Conservation (phyloP, 2,888 invertebrate genomes). For the Deilephila elpenor region DNA sequence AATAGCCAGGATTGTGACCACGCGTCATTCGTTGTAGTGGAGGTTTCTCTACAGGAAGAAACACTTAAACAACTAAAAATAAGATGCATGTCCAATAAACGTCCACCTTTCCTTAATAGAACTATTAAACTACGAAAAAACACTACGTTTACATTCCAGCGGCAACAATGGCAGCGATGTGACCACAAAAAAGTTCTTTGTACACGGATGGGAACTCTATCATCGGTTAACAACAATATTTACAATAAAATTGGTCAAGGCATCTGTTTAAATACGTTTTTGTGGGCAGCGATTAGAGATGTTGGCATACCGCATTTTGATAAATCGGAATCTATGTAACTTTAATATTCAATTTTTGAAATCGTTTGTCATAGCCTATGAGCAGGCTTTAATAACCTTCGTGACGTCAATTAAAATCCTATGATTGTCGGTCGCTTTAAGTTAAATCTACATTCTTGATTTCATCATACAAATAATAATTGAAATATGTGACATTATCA, state of each 20-base stretch:
- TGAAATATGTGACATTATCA: too few relatives aligned
- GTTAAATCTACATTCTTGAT: too few relatives aligned
- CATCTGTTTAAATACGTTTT: conserved; percentile 34
- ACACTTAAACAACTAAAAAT: neutral
- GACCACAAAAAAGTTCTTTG: conserved; percentile 52
- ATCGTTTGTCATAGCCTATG: neutral
- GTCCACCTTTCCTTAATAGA: neutral
- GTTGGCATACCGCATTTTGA: neutral
- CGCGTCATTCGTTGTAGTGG: too few relatives aligned
- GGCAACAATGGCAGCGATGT: conserved; percentile 52
- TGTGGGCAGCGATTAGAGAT: neutral
- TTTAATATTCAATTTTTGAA: neutral
- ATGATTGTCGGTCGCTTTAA: too few relatives aligned
- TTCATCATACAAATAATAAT: too few relatives aligned
- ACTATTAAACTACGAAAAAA: neutral
- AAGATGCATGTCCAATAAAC: neutral
- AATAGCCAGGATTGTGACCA: too few relatives aligned
- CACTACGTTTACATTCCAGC: conserved; percentile 38
- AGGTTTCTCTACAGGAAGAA: neutral
- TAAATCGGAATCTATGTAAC: neutral
- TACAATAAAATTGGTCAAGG: conserved; percentile 58
- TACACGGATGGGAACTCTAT: conserved; percentile 52
- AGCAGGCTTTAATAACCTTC: neutral
- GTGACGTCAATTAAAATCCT: too few relatives aligned
- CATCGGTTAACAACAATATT: conserved; percentile 45